Evolutionary conservation across 1,140 invertebrate species (phyloP), one percentile per base, ranked within the genome.

Genomic region (Idris sp.): DNA sequence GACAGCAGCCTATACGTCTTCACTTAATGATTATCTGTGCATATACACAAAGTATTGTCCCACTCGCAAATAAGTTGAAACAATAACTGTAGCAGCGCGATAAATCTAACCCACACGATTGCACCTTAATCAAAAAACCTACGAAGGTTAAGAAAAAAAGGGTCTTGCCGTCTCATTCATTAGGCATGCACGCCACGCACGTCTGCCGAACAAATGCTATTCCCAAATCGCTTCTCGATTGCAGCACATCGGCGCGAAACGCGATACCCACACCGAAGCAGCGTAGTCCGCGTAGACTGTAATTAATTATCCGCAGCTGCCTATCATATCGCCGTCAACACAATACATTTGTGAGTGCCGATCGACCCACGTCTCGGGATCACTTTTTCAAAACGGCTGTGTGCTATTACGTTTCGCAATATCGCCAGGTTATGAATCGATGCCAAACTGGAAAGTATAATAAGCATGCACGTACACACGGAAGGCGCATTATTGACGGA

Each of bases 181-280:
- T 71, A 71, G 22, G 35, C 49, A 62, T 56, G 56, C 67, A 71
- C 43, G 41, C 40, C 67, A 62, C 58, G 65, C 38, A 59, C 65
- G 65, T 38, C 33, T 61, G 36, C 41, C 16, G 40, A 53, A 64
- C 58, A 43, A 61, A n/a, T n/a, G 61, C 53, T 46, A 71, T 71
- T 71, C 67, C 56, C 67, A 71, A 71, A 71, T 71, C 67, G 67
- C 56, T 58, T 49, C 56, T 62, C 62, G 41, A 71, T 71, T 71
- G 56, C 49, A 41, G n/a, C n/a, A 56, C 67, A 62, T 71, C 58
- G 67, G 26, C 49, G 56, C 62, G 67, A 62, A 71, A 71, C 26
- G 58, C 58, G 67, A 62, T 54, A 61, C 67, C 41, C 40, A 62
- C 56, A 56, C 25, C 41, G 54, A 43, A 54, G 56, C 11, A 56